Evolutionary conservation across 2,888 invertebrate genomes (phyloP), one percentile per base, ranked within the genome.

Genomic region (Caenorhabditis sinica): DNA sequence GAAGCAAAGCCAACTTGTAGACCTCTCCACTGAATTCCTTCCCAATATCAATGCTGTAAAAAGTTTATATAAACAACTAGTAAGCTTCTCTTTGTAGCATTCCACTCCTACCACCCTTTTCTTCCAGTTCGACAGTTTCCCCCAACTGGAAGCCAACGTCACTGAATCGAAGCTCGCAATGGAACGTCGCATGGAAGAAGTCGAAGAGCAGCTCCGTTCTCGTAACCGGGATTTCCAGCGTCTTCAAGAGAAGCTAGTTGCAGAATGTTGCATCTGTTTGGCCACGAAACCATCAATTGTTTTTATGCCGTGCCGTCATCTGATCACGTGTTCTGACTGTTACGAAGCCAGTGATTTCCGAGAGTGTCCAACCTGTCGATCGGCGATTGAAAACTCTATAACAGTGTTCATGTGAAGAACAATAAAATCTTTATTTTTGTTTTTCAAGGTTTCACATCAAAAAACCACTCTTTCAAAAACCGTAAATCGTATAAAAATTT

Each of bases 241-340:
- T 13, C 79, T 87, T 20, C 77, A 83, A 30, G 87, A 87, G 45
- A 87, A 87, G 58, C 74, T 81, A 5, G 81, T 85, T 1, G 56
- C 85, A 4, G 87, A 87, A 43, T 87, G 87, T 58, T 87, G 87
- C 53, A 87, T 87, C 28, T 87, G 87, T 80, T 53, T 87, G 30
- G 84, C 80, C 6, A 86, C 81, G 3, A 87, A 86, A 83, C 88
- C 88, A n/a, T 85, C 85, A 17, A 81, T 87, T 51, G 87, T 88
- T 23, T 88, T 88, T 68, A 49, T 86, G 56, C 88, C 88, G n/a
- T 87, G 88, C 56, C 82, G 83, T 33, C 88, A 88, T 76, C 51
- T 88, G 53, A 83, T 83, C 49, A 77, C 86, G 11, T 88, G 88
- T 53, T 69, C 83, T 43, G 88, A 74, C 17, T 88, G 88, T 51